These are phyloP conservation scores for Anarhynchus alexandrinus DNA, from an alignment of 2,113 vertebrate species.

Conservation along the genomic window DNA sequence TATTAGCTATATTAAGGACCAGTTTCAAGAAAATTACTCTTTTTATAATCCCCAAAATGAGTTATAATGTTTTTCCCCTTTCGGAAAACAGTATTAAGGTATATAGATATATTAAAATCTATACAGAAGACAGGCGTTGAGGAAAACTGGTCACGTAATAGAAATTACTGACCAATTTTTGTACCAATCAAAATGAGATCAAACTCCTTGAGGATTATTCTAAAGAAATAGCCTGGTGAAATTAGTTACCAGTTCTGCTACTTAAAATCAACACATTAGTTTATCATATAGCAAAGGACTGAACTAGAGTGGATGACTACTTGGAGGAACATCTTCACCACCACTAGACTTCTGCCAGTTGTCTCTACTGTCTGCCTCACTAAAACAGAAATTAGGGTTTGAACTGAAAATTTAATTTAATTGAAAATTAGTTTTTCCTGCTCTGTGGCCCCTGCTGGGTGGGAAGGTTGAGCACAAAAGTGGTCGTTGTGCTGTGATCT, in stretches of 20 bases:
- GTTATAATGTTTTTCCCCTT: neutral
- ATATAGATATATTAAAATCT: neutral
- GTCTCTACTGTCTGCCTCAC: neutral
- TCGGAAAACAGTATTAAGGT: neutral
- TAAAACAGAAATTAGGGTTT: neutral
- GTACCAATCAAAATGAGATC: neutral
- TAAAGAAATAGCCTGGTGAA: neutral
- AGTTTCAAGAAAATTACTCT: neutral
- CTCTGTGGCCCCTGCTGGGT: neutral
- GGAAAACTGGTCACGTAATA: neutral
- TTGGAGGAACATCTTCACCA: neutral
- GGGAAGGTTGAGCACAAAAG: neutral
- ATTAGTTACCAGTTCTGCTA: neutral
- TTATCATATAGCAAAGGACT: neutral
- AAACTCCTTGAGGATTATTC: neutral
- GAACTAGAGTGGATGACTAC: neutral
- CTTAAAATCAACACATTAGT: neutral
- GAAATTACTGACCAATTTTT: neutral
- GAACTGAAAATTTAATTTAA: neutral
- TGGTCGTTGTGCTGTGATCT: neutral
- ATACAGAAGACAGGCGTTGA: neutral
- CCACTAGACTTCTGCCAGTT: neutral
- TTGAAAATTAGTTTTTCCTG: neutral
- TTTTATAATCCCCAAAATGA: neutral
- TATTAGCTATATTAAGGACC: conserved; percentile 20